phyloP scores from a whole-genome alignment of 1,140 invertebrate species.

The Drosophila willistoni region DNA sequence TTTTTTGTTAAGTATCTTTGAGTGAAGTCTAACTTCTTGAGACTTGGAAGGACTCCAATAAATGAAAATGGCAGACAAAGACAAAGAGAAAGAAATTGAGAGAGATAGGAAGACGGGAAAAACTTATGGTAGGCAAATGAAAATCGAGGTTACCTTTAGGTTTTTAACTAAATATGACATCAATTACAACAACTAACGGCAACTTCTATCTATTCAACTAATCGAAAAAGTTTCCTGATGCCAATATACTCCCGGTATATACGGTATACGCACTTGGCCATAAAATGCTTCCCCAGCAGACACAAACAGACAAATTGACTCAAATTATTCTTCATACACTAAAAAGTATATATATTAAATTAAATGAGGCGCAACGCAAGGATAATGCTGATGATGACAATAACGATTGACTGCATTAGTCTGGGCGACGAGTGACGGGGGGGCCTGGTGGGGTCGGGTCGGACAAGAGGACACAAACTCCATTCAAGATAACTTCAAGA shows the following conservation, averaged over 20 bases:
- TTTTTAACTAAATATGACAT: not conserved
- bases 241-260: not conserved
- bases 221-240: conserved; percentile 3
- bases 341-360: conserved; percentile 45
- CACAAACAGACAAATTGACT: conserved; percentile 69
- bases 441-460: too few relatives aligned
- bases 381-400: conserved; percentile 27
- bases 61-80: not conserved
- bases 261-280: conserved; percentile 12
- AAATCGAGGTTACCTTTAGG: not conserved
- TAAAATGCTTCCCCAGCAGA: conserved; percentile 44
- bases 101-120: too few relatives aligned
- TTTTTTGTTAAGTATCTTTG: conserved; percentile 13
- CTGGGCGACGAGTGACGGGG: not conserved
- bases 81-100: conserved; percentile 14
- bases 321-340: conserved; percentile 45
- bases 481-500: conserved; percentile 42
- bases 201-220: not conserved
- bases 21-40: conserved; percentile 12
- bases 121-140: not conserved
- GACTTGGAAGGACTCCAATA: conserved; percentile 13
- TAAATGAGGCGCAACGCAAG: conserved; percentile 67
- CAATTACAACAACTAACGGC: not conserved
- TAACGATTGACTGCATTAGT: conserved; percentile 12
- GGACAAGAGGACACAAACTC: conserved; percentile 33